A percentile compares a stretch with the other conserved stretches of the same genome.
Conservation (phyloP, 2,888 invertebrate genomes). For the Heliconius cydno region DNA sequence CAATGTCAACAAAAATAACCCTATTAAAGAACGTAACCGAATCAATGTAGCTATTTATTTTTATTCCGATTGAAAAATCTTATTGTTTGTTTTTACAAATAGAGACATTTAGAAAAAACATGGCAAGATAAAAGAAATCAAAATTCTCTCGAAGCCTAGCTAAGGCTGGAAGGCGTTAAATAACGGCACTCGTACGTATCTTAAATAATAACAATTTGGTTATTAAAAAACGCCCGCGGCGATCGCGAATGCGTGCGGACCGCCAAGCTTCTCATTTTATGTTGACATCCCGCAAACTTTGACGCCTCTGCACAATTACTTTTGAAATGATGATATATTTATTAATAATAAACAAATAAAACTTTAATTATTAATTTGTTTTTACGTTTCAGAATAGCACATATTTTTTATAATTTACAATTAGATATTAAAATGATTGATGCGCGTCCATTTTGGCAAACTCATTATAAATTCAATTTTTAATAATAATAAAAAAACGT, state of each 20-base stretch:
- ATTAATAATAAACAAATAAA: slow-evolving; percentile 13
- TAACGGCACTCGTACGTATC: slow-evolving; percentile 46
- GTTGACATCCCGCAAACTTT: slow-evolving; percentile 60
- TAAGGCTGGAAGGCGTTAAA: slow-evolving; percentile 48
- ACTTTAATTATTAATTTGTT: neutral
- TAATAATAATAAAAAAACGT: neutral
- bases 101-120: slow-evolving; percentile 5
- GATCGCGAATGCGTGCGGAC: slow-evolving; percentile 47
- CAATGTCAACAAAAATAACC: slow-evolving; percentile 47
- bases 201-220: slow-evolving; percentile 54
- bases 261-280: slow-evolving; percentile 48
- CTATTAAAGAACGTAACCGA: neutral
- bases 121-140: slow-evolving; percentile 29
- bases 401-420: neutral
- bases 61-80: neutral
- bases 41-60: neutral
- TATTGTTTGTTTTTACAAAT: neutral
- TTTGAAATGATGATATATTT: slow-evolving; percentile 17
- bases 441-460: neutral
- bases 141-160: slow-evolving; percentile 41
- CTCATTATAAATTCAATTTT: neutral
- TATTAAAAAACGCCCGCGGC: slow-evolving; percentile 55
- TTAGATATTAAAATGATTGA: slow-evolving; percentile 4
- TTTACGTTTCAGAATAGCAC: neutral
- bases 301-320: slow-evolving; percentile 42